These are phyloP conservation scores for Anableps anableps DNA, from an alignment of 2,797 vertebrate species.

Conservation along the genomic window DNA sequence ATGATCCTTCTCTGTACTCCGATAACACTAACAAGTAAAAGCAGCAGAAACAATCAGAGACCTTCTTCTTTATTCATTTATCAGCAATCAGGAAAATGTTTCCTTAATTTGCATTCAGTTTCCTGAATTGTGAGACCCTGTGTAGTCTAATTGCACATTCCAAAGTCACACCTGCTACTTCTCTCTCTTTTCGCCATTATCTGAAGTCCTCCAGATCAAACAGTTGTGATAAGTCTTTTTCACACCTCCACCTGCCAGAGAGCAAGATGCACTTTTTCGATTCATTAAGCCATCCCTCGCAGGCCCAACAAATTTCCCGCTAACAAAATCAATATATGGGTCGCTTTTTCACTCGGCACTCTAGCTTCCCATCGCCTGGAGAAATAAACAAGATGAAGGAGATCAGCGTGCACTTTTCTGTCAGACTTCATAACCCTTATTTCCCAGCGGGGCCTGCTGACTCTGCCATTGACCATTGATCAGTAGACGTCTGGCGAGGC, in stretches of 20 bases:
- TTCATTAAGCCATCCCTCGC: conserved; percentile 71
- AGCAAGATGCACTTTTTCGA: conserved; percentile 65
- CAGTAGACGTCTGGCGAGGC: conserved; percentile 44
- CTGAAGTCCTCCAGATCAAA: conserved; percentile 25
- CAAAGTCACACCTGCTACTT: not conserved
- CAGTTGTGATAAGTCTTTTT: conserved; percentile 22
- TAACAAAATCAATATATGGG: conserved; percentile 71
- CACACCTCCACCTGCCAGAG: conserved; percentile 46
- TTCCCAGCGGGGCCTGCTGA: conserved; percentile 63
- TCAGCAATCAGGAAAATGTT: conserved; percentile 33
- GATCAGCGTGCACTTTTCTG: conserved; percentile 55
- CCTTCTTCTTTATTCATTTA: conserved; percentile 22
- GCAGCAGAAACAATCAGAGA: not conserved
- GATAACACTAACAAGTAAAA: not conserved
- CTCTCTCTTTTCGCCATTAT: conserved; percentile 22
- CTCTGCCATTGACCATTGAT: conserved; percentile 61
- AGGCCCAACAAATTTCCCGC: conserved; percentile 48
- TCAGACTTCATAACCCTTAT: conserved; percentile 76
- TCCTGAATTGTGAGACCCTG: conserved; percentile 1
- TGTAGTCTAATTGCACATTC: not conserved
- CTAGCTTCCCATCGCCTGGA: conserved; percentile 59
- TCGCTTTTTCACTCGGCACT: conserved; percentile 53
- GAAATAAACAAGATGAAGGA: conserved; percentile 76
- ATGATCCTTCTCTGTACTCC: not conserved
- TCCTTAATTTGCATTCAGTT: conserved; percentile 48